A percentile compares a stretch with the other conserved stretches of the same genome.
Evolutionary conservation across 1,140 invertebrate species (phyloP).

Genomic region (Cotesia chilonis): DNA sequence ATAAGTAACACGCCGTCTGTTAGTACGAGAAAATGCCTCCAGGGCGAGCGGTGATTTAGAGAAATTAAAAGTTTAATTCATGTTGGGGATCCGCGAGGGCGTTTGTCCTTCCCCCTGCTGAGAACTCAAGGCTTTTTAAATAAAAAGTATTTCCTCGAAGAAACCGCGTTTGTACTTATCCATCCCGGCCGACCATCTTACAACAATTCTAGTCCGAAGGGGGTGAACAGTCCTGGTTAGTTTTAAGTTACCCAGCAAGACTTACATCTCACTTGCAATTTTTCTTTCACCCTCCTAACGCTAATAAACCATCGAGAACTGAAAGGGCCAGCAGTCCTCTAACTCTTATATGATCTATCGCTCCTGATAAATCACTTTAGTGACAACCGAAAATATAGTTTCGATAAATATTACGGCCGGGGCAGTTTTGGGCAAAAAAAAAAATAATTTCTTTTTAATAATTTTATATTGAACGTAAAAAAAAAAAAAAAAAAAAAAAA

Average conservation of each 20-base stretch:
- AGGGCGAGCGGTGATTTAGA: slow-evolving; percentile 65
- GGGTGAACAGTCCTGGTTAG: slow-evolving; percentile 42
- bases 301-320: slow-evolving; percentile 54
- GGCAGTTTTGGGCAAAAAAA: no score
- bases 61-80: slow-evolving; percentile 69
- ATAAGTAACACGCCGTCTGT: slow-evolving; percentile 65
- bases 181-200: slow-evolving; percentile 51
- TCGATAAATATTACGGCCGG: no score
- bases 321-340: slow-evolving; percentile 32
- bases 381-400: background rate
- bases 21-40: slow-evolving; percentile 54
- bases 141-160: slow-evolving; percentile 29
- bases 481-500: no score
- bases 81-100: slow-evolving; percentile 57
- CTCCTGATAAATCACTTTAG: slow-evolving; percentile 38
- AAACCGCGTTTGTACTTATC: slow-evolving; percentile 43
- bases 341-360: slow-evolving; percentile 43
- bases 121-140: slow-evolving; percentile 9
- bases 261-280: slow-evolving; percentile 6
- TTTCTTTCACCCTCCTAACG: slow-evolving; percentile 41
- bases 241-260: background rate
- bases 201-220: slow-evolving; percentile 52
- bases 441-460: no score
- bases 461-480: no score
- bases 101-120: slow-evolving; percentile 41